These are phyloP conservation scores for Tadarida brasiliensis DNA, from an alignment of 2,797 vertebrate genomes.

Conservation along the genomic window DNA sequence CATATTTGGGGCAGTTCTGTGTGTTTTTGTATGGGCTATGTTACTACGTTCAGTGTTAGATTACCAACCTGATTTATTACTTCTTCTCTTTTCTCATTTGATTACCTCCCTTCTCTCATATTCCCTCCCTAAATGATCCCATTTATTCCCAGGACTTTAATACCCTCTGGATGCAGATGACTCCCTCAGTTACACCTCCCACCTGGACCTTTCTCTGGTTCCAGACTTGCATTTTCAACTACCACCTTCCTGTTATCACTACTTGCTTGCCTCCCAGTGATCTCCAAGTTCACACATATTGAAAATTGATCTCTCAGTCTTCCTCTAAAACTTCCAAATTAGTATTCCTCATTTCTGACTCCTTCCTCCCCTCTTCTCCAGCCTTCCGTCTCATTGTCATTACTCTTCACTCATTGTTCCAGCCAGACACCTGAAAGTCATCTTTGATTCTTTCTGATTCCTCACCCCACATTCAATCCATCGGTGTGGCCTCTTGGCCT, in stretches of 20 bases:
- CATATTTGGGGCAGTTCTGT: not conserved
- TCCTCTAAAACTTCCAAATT: constrained; percentile 3
- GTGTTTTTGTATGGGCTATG: not conserved
- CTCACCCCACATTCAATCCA: not conserved
- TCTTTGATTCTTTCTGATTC: not conserved
- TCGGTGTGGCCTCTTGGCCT: not conserved
- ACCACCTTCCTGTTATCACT: not conserved
- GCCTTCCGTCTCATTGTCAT: not conserved
- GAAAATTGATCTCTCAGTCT: not conserved
- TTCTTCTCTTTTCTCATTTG: constrained; percentile 18
- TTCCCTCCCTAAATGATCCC: constrained; percentile 38
- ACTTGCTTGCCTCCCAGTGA: not conserved
- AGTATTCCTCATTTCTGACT: constrained; percentile 7
- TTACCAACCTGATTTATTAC: constrained; percentile 26
- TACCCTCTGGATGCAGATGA: not conserved
- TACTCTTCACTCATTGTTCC: not conserved
- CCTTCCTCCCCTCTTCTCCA: not conserved
- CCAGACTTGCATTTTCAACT: constrained; percentile 24
- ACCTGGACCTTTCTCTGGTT: not conserved
- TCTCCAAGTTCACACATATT: not conserved
- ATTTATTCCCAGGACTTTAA: constrained; percentile 7
- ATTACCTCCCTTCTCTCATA: constrained; percentile 36
- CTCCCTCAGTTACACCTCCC: not conserved
- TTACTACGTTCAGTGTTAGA: constrained; percentile 28
- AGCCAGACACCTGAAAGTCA: not conserved